phyloP scores from a whole-genome alignment of 1,140 invertebrate genomes.

The Uloborus diversus region DNA sequence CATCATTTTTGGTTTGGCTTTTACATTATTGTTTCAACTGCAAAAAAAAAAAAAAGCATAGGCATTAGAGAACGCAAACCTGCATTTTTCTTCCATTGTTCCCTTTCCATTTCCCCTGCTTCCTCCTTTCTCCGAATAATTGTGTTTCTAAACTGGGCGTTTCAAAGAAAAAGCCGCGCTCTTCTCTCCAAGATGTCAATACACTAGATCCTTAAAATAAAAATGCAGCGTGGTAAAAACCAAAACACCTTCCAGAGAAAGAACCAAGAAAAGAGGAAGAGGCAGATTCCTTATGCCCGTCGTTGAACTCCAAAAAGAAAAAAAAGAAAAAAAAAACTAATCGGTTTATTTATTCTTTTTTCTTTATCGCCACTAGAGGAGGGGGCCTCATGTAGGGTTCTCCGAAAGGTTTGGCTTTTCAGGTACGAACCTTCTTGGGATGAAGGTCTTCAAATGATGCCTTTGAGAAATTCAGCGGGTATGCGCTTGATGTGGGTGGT shows the following conservation, averaged over 20 bases:
- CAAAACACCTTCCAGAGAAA: too few species aligned
- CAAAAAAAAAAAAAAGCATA: too few species aligned
- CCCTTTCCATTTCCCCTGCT: too few species aligned
- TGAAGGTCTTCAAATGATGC: neutral
- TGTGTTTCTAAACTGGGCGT: neutral
- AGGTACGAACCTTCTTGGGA: neutral
- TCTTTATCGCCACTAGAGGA: neutral
- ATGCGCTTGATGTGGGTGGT: neutral
- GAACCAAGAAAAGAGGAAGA: too few species aligned
- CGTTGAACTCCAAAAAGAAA: neutral
- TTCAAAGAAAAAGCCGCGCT: neutral
- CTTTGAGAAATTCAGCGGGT: neutral
- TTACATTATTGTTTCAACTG: too few species aligned
- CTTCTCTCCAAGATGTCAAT: neutral
- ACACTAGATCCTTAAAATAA: too few species aligned
- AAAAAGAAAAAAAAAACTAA: neutral
- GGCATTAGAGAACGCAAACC: too few species aligned
- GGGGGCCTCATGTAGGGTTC: neutral
- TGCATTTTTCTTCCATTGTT: too few species aligned
- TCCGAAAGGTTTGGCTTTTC: neutral
- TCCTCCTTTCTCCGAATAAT: too few species aligned
- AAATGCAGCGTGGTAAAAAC: too few species aligned
- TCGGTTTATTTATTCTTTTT: neutral
- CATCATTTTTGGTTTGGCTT: too few species aligned
- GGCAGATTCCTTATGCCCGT: neutral